Conservation (phyloP, 2,113 vertebrate species). For the Eupsittula cactorum region DNA sequence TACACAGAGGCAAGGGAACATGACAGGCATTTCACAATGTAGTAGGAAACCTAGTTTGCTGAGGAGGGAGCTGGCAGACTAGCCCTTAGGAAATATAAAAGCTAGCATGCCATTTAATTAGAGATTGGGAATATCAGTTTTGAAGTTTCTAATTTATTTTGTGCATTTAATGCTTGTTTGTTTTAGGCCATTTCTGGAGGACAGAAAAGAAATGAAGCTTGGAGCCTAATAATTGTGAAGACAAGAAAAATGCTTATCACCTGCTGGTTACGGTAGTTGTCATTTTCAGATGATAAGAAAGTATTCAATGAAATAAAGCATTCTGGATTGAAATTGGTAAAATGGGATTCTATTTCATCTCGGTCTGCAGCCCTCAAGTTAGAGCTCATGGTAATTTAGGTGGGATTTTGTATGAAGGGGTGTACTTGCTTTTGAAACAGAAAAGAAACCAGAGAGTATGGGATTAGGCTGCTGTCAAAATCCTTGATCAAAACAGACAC, state of each 20-base stretch:
- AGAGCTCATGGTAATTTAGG: background rate
- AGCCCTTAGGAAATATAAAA: background rate
- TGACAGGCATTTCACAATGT: background rate
- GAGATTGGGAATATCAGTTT: background rate
- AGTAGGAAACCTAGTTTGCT: background rate
- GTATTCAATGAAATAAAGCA: background rate
- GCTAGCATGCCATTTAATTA: background rate
- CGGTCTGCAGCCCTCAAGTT: background rate
- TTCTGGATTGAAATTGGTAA: background rate
- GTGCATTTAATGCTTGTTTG: background rate
- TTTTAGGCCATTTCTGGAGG: background rate
- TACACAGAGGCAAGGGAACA: background rate
- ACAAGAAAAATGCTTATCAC: background rate
- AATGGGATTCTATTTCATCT: background rate
- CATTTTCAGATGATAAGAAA: background rate
- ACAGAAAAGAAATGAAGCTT: background rate
- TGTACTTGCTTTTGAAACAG: background rate
- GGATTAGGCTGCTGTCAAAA: background rate
- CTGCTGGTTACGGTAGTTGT: background rate
- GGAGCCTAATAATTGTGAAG: background rate
- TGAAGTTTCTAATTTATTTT: background rate
- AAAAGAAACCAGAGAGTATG: background rate
- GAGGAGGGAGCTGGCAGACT: background rate
- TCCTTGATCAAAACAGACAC: background rate
- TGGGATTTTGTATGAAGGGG: background rate